A percentile compares a stretch with the other conserved stretches of the same genome.
Evolutionary conservation across 2,888 invertebrate species (phyloP).

Genomic region (Parelbella ahira): DNA sequence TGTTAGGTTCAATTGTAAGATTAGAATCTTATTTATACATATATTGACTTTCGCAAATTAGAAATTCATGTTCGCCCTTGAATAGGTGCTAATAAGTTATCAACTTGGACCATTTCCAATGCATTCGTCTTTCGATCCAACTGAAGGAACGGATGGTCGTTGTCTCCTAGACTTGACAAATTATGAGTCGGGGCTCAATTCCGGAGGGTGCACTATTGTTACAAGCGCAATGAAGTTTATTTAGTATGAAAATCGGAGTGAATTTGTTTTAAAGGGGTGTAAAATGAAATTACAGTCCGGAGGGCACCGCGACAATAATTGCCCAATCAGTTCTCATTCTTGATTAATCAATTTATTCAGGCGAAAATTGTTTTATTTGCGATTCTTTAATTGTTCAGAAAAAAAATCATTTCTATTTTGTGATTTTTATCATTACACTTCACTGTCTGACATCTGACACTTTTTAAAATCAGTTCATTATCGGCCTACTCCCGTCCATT

Average conservation of each 20-base stretch:
- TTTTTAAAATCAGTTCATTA: too few species aligned
- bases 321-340: slow-evolving; percentile 33
- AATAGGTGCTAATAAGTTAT: too few species aligned
- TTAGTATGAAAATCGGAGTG: slow-evolving; percentile 58
- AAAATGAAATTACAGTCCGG: slow-evolving; percentile 33
- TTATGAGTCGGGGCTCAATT: slow-evolving; percentile 46
- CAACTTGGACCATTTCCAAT: slow-evolving; percentile 34
- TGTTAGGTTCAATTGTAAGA: too few species aligned
- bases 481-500: too few species aligned
- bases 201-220: slow-evolving; percentile 55
- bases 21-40: too few species aligned
- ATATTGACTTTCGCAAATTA: too few species aligned
- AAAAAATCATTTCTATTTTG: too few species aligned
- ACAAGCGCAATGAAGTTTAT: slow-evolving; percentile 56
- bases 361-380: slow-evolving; percentile 14
- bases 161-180: slow-evolving; percentile 61
- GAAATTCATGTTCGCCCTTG: too few species aligned
- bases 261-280: slow-evolving; percentile 45
- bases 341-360: slow-evolving; percentile 25
- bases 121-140: slow-evolving; percentile 46
- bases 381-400: too few species aligned
- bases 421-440: too few species aligned
- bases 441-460: too few species aligned
- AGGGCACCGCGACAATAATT: slow-evolving; percentile 32
- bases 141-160: slow-evolving; percentile 67